Conservation (phyloP, 2,797 vertebrate genomes). For the Mus minutoides region DNA sequence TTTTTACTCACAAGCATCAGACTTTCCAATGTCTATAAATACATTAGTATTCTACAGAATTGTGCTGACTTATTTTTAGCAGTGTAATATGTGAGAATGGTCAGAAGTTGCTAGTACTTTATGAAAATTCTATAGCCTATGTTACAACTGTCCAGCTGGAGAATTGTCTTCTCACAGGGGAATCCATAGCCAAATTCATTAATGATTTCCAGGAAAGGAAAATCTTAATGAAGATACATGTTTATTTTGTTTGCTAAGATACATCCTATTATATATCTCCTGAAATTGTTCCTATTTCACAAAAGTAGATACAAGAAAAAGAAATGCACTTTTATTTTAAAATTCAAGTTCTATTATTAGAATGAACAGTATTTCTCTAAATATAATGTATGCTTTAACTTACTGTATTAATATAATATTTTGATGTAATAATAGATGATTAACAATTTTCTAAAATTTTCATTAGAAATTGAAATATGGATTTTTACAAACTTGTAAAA, state of each 20-base stretch:
- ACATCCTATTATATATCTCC: conserved; percentile 23
- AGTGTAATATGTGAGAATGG: conserved; percentile 12
- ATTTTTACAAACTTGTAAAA: conserved; percentile 51
- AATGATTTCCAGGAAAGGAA: conserved; percentile 63
- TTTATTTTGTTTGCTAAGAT: conserved; percentile 35
- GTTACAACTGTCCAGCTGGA: conserved; percentile 34
- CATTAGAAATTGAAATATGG: conserved; percentile 42
- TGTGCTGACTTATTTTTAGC: conserved; percentile 57
- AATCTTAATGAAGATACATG: conserved; percentile 38
- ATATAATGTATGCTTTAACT: conserved; percentile 31
- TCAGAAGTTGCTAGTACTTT: conserved; percentile 41
- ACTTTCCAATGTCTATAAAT: conserved; percentile 53
- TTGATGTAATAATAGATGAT: neutral
- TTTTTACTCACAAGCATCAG: conserved; percentile 65
- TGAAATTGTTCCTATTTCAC: conserved; percentile 2
- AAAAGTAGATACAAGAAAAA: conserved; percentile 58
- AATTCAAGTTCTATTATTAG: conserved; percentile 48
- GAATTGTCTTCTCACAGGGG: conserved; percentile 45
- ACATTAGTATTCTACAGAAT: conserved; percentile 59
- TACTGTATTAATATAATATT: neutral
- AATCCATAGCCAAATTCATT: conserved; percentile 49
- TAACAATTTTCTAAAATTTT: conserved; percentile 42
- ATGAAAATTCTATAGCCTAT: conserved; percentile 54
- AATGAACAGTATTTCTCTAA: neutral
- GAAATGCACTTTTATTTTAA: conserved; percentile 44